A percentile compares a stretch with the other conserved stretches of the same genome.
Conservation (phyloP, 2,113 vertebrate genomes). For the Onychostoma macrolepis region DNA sequence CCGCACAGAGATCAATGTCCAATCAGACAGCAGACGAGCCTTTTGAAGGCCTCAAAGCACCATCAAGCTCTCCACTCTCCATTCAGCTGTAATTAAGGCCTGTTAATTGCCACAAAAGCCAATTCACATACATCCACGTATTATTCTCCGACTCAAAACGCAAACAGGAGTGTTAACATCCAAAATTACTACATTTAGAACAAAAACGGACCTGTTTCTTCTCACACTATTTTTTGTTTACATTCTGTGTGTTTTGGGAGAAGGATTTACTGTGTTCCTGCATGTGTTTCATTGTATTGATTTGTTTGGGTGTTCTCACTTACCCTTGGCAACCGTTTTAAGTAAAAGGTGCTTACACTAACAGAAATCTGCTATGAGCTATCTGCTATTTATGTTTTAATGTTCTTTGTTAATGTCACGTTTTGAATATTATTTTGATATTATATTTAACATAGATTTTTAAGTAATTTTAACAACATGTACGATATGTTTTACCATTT, state of each 20-base stretch:
- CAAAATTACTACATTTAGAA: neutral
- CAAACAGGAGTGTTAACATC: neutral
- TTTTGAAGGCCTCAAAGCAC: constrained; percentile 75
- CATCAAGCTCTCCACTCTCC: constrained; percentile 83
- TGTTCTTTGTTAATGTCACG: too few relatives aligned
- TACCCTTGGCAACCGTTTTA: neutral
- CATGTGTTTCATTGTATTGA: constrained; percentile 39
- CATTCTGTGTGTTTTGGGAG: neutral
- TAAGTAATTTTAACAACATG: neutral
- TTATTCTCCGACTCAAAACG: constrained; percentile 41
- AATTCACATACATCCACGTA: constrained; percentile 42
- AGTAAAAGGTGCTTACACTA: constrained; percentile 7
- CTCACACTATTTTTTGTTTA: neutral
- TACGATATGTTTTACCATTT: neutral
- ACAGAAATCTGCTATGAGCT: constrained; percentile 16
- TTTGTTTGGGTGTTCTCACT: constrained; percentile 45
- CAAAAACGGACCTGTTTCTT: neutral
- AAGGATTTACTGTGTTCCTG: constrained; percentile 29
- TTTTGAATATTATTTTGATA: too few relatives aligned
- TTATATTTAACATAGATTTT: neutral
- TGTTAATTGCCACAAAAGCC: constrained; percentile 83
- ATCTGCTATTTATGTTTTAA: neutral
- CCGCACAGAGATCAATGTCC: constrained; percentile 77
- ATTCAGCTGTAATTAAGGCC: constrained; percentile 92
- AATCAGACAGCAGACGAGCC: constrained; percentile 78